Base-by-base conservation (phyloP, 2,888 invertebrate species). In the Erebia aethiops region DNA sequence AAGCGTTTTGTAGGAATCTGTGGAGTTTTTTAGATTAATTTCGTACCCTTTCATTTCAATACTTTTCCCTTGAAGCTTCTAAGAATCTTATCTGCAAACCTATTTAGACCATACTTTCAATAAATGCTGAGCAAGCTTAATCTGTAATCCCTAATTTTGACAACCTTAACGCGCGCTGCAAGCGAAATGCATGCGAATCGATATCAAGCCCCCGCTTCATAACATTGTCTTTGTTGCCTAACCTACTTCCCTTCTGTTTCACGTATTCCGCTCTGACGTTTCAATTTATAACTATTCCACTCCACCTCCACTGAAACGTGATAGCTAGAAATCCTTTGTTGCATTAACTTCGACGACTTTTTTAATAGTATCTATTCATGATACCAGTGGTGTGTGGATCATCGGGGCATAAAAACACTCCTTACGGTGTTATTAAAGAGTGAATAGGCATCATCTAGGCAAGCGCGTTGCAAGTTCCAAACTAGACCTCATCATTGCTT, bases 141-240 rank as follows among this genome's bases (percentile, higher is more conserved):
- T 51, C 5, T n/a, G 18, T 18, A 54, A 54, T 10, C 18, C 54
- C 54, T 54, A 11, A 14, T 52, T 35, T 52, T 35, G 35, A 52
- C 52, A 54, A 52, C 58, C 57, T 66, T 57, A 57, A 77, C 75
- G 78, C 77, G 69, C 72, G 74, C 79, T 82, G 81, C 83, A 79
- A 82, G 80, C 85, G 83, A 87, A 89, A 87, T 92, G 90, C 92
- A 92, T 85, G 82, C 85, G 88, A 92, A 92, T 92, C 92, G 88
- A 92, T 92, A 89, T 83, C 81, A 78, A 79, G 79, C 85, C 83
- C 83, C 84, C 84, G 82, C 85, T 87, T 87, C 85, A 84, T 86
- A 88, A 87, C 87, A 85, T 86, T 88, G 88, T 90, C 90, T 90
- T 89, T 89, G 90, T 91, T 87, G 87, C 85, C 85, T 91, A 91